Base-by-base conservation (phyloP, 64 coral and sea anemone genomes). In the Porites lutea region DNA sequence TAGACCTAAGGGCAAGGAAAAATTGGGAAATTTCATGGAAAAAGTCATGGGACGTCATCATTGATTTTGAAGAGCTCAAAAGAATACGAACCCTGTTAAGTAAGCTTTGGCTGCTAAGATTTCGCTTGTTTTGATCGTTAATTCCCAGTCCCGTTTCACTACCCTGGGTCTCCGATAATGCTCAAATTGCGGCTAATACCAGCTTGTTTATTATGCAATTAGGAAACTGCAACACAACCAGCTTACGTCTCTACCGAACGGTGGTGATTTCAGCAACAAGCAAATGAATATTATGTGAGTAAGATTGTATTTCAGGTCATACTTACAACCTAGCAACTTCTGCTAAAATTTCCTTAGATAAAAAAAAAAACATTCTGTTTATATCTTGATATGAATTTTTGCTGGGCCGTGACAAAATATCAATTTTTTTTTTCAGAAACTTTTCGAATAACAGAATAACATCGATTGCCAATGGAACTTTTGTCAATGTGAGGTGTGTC, bases 391-490 rank as follows among this genome's bases (percentile, higher is more conserved):
- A n/a, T 76, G 5, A 9, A 12, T 57, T 57, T 78, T 48, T 9
- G 0, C 3, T 78, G 13, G 13, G 22, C 14, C 8, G 16, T 37
- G 18, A 2, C 21, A 14, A 48, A 27, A 64, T 83, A 55, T 0
- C 10, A 12, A 5, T 50, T n/a, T 13, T 57, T 59, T 88, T 59
- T 59, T 16, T 37, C 54, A 88, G 86, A 64, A 27, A 88, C 20
- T 79, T 93, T 16, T 76, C 83, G 10, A 78, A 93, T 52, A 93
- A 93, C 16, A 83, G 91, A 52, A 63, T 93, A 49, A 93, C 91
- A 5, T 78, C 91, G 8, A 87, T 93, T 13, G 64, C 73, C 7
- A 65, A 74, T 37, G 76, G 85, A 16, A 87, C 91, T 6, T 93
- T 93, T 79, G 70, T 87, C 8, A 78, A 93, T 50, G 75, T 81